These are phyloP conservation scores for Tachuris rubrigastra DNA, from an alignment of 2,113 vertebrate species.

Conservation along the genomic window DNA sequence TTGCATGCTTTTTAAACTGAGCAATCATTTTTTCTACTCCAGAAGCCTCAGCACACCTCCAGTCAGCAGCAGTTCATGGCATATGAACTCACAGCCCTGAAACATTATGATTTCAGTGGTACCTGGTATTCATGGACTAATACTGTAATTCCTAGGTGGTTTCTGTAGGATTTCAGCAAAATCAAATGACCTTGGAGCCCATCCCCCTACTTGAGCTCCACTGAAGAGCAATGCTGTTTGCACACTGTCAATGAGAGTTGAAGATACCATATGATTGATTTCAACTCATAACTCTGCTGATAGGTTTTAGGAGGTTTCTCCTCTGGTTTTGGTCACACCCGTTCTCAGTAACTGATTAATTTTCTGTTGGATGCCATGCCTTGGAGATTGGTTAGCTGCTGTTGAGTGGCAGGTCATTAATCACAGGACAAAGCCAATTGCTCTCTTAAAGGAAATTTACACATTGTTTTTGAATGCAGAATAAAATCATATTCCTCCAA, in stretches of 20 bases:
- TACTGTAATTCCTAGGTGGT: background rate
- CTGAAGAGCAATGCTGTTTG: background rate
- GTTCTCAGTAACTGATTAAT: background rate
- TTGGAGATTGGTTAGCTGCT: slow-evolving; percentile 9
- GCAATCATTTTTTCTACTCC: background rate
- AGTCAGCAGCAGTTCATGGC: background rate
- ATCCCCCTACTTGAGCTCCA: background rate
- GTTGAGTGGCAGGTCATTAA: slow-evolving; percentile 43
- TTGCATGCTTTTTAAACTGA: background rate
- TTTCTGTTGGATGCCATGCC: background rate
- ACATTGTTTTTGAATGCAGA: background rate
- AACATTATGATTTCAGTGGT: background rate
- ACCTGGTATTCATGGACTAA: background rate
- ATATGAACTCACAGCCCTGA: background rate
- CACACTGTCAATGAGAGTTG: background rate
- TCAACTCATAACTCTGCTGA: background rate
- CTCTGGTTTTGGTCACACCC: background rate
- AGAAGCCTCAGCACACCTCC: background rate
- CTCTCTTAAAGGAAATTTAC: slow-evolving; percentile 3
- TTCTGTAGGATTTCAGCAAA: background rate
- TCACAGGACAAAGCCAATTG: slow-evolving; percentile 28
- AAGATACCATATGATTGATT: background rate
- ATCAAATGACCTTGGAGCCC: background rate
- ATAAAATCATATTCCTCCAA: background rate
- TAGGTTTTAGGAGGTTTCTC: background rate